These are phyloP conservation scores for Empis livida DNA, from an alignment of 2,888 invertebrate species.

Conservation along the genomic window DNA sequence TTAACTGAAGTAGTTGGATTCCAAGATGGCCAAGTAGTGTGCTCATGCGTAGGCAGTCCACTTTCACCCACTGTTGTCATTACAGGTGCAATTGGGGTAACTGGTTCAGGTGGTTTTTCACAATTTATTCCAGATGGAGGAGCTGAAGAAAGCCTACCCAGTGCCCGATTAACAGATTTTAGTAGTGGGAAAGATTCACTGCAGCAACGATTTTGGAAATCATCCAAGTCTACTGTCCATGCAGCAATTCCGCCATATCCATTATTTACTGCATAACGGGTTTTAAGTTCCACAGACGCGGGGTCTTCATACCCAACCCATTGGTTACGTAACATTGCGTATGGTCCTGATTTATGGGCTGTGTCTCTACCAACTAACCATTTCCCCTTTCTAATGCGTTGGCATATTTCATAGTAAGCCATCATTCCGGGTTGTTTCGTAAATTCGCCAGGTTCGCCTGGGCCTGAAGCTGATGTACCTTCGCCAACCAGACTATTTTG, in stretches of 20 bases:
- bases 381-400: conserved; percentile 50
- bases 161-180: conserved; percentile 60
- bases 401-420: conserved; percentile 75
- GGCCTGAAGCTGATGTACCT: conserved; percentile 54
- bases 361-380: conserved; percentile 53
- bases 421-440: conserved; percentile 80
- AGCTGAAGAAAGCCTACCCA: conserved; percentile 47
- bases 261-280: conserved; percentile 55
- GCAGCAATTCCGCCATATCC: conserved; percentile 72
- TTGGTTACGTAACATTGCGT: conserved; percentile 64
- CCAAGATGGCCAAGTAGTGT: conserved; percentile 29
- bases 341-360: conserved; percentile 51
- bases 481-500: conserved; percentile 35
- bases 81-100: conserved; percentile 63
- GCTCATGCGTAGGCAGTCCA: conserved; percentile 29
- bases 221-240: conserved; percentile 82
- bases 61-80: conserved; percentile 55
- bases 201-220: conserved; percentile 76
- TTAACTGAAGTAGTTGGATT: conserved; percentile 17
- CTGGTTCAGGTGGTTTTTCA: conserved; percentile 54
- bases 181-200: conserved; percentile 64
- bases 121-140: conserved; percentile 48
- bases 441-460: conserved; percentile 67
- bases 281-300: conserved; percentile 62
- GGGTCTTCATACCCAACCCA: conserved; percentile 86